phyloP scores from a whole-genome alignment of 2,888 invertebrate species.

The Syritta pipiens region DNA sequence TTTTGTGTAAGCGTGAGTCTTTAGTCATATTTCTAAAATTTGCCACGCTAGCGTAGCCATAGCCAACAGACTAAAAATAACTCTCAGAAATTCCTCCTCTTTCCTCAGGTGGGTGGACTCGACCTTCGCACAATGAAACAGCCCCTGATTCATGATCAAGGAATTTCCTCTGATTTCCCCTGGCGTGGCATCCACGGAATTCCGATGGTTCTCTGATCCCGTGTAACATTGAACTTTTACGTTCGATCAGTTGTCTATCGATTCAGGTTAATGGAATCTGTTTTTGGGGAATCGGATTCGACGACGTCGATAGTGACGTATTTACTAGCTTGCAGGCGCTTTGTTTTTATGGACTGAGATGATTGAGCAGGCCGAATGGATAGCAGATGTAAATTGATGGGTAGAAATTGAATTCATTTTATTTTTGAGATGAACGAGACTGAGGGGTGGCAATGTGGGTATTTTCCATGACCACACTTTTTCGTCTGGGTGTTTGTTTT shows the following conservation, averaged over 20 bases:
- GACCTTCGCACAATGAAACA: conserved; percentile 15
- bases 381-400: conserved; percentile 16
- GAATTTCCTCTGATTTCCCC: conserved; percentile 26
- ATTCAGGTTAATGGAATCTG: no score
- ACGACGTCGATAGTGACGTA: conserved; percentile 4
- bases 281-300: not conserved
- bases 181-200: conserved; percentile 5
- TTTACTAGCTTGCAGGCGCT: not conserved
- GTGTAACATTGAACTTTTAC: conserved; percentile 58
- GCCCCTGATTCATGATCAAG: conserved; percentile 46
- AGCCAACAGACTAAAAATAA: conserved; percentile 29
- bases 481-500: not conserved
- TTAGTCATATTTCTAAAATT: conserved; percentile 39
- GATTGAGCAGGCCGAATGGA: not conserved
- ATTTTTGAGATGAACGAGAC: not conserved
- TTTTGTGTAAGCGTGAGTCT: conserved; percentile 15
- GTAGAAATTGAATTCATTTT: no score
- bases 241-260: conserved; percentile 12
- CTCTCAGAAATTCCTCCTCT: no score
- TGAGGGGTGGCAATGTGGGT: not conserved
- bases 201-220: conserved; percentile 38
- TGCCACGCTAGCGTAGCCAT: not conserved
- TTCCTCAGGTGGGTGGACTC: not conserved
- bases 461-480: not conserved
- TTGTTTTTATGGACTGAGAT: not conserved